Evolutionary conservation across 2,113 vertebrate species (phyloP).

Genomic region (Pontoporia blainvillei): DNA sequence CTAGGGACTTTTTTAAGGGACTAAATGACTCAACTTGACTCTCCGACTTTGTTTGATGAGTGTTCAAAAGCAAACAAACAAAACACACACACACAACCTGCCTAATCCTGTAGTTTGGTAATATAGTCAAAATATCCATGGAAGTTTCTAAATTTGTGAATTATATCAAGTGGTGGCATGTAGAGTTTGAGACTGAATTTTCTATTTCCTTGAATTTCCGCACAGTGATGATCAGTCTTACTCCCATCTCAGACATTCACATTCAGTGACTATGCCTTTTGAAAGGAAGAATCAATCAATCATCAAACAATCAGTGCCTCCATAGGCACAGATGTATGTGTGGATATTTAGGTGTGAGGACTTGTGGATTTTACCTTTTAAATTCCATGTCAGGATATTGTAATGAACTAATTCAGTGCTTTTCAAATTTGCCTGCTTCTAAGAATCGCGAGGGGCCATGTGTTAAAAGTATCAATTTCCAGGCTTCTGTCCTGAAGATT

Average conservation of each 20-base stretch:
- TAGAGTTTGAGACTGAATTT: not conserved
- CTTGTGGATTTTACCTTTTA: not conserved
- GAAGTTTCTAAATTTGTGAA: not conserved
- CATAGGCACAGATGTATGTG: not conserved
- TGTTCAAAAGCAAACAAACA: conserved; percentile 21
- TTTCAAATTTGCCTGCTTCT: not conserved
- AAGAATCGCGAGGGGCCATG: not conserved
- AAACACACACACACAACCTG: not conserved
- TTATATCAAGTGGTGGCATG: not conserved
- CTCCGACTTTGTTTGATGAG: not conserved
- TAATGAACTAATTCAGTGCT: not conserved
- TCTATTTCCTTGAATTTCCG: not conserved
- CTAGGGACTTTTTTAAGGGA: not conserved
- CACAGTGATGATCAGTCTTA: not conserved
- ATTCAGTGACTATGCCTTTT: not conserved
- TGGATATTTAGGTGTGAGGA: not conserved
- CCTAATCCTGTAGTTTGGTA: not conserved
- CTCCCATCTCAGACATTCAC: not conserved
- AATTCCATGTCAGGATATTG: not conserved
- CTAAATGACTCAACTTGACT: conserved; percentile 44
- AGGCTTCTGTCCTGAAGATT: not conserved
- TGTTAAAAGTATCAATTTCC: not conserved
- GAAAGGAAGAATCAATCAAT: not conserved
- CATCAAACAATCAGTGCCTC: not conserved
- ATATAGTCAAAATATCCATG: not conserved